phyloP scores from a whole-genome alignment of 2,113 vertebrate genomes.

The Xiphophorus couchianus region DNA sequence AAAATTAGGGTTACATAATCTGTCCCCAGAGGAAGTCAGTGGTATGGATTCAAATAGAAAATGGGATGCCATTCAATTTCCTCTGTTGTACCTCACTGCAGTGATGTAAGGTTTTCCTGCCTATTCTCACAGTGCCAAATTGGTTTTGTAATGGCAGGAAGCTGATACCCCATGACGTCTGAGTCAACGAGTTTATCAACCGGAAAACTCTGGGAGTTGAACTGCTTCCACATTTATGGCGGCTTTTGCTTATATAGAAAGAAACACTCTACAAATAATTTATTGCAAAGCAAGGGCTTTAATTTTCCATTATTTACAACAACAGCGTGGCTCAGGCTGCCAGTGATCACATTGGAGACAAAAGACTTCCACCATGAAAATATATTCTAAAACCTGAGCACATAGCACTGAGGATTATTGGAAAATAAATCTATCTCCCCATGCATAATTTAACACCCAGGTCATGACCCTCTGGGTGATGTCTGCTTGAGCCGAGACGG shows the following conservation, averaged over 20 bases:
- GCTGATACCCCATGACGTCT: conserved; percentile 42
- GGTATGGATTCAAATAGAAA: conserved; percentile 48
- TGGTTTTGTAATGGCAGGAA: conserved; percentile 13
- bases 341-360: neutral
- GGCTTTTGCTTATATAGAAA: neutral
- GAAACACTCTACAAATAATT: neutral
- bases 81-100: neutral
- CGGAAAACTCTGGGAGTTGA: conserved; percentile 51
- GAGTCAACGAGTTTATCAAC: conserved; percentile 67
- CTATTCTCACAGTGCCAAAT: conserved; percentile 10
- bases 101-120: conserved; percentile 51
- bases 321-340: neutral
- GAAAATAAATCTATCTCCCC: conserved; percentile 48
- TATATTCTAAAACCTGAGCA: neutral
- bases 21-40: neutral
- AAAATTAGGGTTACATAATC: conserved; percentile 40
- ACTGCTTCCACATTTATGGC: conserved; percentile 23
- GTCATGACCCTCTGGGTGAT: conserved; percentile 44
- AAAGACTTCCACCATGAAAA: neutral
- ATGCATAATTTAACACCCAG: conserved; percentile 26
- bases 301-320: neutral
- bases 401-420: conserved; percentile 29
- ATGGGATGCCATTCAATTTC: conserved; percentile 21
- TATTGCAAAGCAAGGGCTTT: neutral
- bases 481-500: neutral